phyloP scores from a whole-genome alignment of 2,888 invertebrate species.

The Crossocerus cetratus region DNA sequence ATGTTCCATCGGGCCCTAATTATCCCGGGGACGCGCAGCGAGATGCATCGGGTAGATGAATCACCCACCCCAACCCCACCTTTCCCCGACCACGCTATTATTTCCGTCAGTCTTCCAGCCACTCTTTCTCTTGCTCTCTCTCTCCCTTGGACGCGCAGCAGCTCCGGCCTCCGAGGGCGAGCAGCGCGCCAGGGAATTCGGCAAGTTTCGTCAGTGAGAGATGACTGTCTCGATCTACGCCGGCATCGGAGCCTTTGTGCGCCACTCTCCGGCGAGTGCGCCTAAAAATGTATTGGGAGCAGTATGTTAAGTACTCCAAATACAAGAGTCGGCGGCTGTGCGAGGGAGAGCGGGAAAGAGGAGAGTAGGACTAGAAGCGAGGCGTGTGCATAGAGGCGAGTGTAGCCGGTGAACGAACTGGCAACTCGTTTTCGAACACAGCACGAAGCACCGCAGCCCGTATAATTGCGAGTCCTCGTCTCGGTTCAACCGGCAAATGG shows the following conservation, averaged over 20 bases:
- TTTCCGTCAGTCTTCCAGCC: too few relatives aligned
- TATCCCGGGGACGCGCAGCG: too few relatives aligned
- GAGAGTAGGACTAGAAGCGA: not conserved
- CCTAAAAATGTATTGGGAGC: slow-evolving; percentile 50
- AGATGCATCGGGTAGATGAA: too few relatives aligned
- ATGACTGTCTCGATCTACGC: too few relatives aligned
- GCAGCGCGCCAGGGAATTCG: too few relatives aligned
- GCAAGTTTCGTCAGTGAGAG: too few relatives aligned
- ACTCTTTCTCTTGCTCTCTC: too few relatives aligned
- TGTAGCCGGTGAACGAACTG: slow-evolving; percentile 46
- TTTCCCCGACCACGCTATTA: too few relatives aligned
- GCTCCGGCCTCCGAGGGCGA: too few relatives aligned
- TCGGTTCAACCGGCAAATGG: slow-evolving; percentile 57
- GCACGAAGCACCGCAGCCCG: slow-evolving; percentile 31
- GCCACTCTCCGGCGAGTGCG: slow-evolving; percentile 1
- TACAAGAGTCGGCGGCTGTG: not conserved
- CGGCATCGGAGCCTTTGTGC: not conserved
- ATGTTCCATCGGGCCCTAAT: too few relatives aligned
- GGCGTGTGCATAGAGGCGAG: slow-evolving; percentile 31
- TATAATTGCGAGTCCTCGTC: slow-evolving; percentile 52
- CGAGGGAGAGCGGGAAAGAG: not conserved
- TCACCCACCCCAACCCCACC: too few relatives aligned
- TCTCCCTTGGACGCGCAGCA: too few relatives aligned
- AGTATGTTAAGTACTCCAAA: slow-evolving; percentile 42
- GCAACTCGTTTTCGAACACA: slow-evolving; percentile 54